These are phyloP conservation scores for Sycophila sp. DNA, from an alignment of 1,140 invertebrate genomes.

Conservation along the genomic window DNA sequence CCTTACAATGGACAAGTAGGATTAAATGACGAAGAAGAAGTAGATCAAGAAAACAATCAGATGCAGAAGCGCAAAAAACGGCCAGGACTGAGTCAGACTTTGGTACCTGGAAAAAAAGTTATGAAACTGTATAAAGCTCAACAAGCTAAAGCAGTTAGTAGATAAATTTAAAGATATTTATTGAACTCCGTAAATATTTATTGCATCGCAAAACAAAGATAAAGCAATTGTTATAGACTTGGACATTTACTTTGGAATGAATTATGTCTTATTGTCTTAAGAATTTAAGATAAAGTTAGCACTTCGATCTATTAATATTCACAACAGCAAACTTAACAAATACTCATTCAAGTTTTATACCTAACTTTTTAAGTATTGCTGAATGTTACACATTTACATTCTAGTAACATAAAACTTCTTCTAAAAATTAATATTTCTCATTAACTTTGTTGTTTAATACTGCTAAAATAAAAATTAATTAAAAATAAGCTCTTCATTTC, in stretches of 20 bases:
- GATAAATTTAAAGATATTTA: conserved; percentile 55
- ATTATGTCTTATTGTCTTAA: too few relatives aligned
- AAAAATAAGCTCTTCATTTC: conserved; percentile 1
- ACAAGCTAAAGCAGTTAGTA: conserved; percentile 66
- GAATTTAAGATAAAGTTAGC: too few relatives aligned
- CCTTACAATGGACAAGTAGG: conserved; percentile 53
- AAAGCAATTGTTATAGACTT: conserved; percentile 6
- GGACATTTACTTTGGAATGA: conserved; percentile 17
- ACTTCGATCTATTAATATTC: too few relatives aligned
- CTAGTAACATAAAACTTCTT: too few relatives aligned
- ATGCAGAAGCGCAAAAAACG: conserved; percentile 75
- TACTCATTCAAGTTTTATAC: too few relatives aligned
- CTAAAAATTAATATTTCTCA: too few relatives aligned
- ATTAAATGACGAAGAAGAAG: conserved; percentile 61
- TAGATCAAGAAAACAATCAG: conserved; percentile 68
- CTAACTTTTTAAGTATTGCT: too few relatives aligned
- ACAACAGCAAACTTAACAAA: too few relatives aligned
- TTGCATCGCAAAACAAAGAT: neutral
- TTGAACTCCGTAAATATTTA: conserved; percentile 17
- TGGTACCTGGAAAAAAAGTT: conserved; percentile 87
- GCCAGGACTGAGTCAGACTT: conserved; percentile 79
- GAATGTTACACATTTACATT: too few relatives aligned
- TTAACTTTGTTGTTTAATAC: too few relatives aligned
- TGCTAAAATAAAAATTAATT: neutral
- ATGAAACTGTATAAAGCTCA: conserved; percentile 80